Evolutionary conservation across 2,797 vertebrate genomes (phyloP).

Genomic region (Sardinella longiceps): DNA sequence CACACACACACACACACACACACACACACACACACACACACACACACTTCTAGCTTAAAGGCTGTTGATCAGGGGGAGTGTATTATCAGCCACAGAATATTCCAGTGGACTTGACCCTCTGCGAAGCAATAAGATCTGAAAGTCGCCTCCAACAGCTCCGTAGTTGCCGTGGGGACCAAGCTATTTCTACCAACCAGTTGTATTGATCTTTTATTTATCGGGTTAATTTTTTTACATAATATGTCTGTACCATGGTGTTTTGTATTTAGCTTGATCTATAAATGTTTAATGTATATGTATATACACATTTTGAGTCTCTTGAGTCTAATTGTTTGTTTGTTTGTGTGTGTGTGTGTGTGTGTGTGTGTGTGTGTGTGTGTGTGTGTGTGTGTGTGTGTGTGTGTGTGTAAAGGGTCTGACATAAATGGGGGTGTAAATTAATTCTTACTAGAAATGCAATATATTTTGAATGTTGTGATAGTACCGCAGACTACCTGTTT

Average conservation of each 20-base stretch:
- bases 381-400: not conserved
- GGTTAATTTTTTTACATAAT: slow-evolving; percentile 65
- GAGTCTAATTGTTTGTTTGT: slow-evolving; percentile 9
- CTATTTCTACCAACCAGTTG: slow-evolving; percentile 67
- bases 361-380: slow-evolving; percentile 8
- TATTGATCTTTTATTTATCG: slow-evolving; percentile 72
- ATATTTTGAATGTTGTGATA: not conserved
- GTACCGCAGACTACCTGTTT: not conserved
- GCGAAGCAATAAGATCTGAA: slow-evolving; percentile 59
- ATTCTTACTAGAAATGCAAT: not conserved
- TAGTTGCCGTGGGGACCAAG: slow-evolving; percentile 63
- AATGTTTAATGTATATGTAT: slow-evolving; percentile 66
- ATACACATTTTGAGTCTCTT: slow-evolving; percentile 20
- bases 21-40: not conserved
- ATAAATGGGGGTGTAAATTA: not conserved
- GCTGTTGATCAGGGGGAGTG: slow-evolving; percentile 8
- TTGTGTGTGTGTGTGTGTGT: slow-evolving; percentile 4
- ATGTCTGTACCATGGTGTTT: slow-evolving; percentile 66
- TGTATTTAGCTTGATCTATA: slow-evolving; percentile 68
- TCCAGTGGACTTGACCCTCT: not conserved
- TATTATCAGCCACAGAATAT: not conserved
- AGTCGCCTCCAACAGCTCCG: slow-evolving; percentile 28
- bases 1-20: not conserved
- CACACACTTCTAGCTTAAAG: not conserved
- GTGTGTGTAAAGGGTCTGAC: not conserved